Evolutionary conservation across 2,797 vertebrate species (phyloP), one percentile per base, ranked within the genome.

Genomic region (Girardinus metallicus): DNA sequence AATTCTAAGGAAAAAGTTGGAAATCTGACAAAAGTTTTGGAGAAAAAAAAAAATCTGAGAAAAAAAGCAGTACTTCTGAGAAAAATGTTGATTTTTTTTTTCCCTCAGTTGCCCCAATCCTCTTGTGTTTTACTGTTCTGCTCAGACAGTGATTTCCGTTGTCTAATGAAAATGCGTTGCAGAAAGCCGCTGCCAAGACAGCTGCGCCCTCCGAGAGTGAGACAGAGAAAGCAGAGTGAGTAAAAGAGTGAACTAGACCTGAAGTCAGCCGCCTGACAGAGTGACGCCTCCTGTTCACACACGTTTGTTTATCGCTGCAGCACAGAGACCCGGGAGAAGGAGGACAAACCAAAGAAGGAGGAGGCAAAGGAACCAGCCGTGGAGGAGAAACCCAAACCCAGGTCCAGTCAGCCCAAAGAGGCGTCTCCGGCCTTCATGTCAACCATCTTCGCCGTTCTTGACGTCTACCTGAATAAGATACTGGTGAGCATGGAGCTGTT

Each of bases 221-320:
- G 92, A 89, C 96, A 4, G 98, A 99, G 93, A 99, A 99, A 91
- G 97, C 97, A 15, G 99, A 99, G 99, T 99, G 96, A 98, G 99
- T 98, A 62, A 77, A 44, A 75, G 76, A 68, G 73, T 13, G 8
- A 51, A 74, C 16, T 44, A 18, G 36, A 36, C 51, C 77, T 21
- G 64, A 64, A 82, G 70, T 15, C 9, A 47, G 53, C 71, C 3
- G 1, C 31, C 46, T 47, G 5, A 5, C n/a, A 60, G 31, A 75
- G 41, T 43, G 9, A 83, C 83, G 81, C 31, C 0, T 80, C 76
- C 44, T 78, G 29, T 43, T 31, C 26, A 73, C 1, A 26, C 44
- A 51, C 49, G 6, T 23, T 23, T 23, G 23, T 23, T 84, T 7
- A 72, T 29, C n/a, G 26, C 57, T 79, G 51, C 90, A 99, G 99